Evolutionary conservation across 2,888 invertebrate species (phyloP), one percentile per base, ranked within the genome.

Genomic region (Didymodactylos carnosus): DNA sequence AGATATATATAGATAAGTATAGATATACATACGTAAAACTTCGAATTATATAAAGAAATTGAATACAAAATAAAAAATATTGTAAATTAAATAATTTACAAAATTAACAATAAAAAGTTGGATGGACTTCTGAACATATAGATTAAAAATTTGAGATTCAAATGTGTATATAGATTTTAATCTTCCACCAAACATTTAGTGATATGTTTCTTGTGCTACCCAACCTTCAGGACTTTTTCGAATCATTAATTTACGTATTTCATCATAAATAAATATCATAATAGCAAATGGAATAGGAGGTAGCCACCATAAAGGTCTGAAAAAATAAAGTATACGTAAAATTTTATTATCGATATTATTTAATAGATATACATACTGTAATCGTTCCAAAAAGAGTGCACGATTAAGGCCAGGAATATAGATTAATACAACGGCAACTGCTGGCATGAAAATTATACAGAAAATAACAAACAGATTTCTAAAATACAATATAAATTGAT

Each of bases 231-330:
- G 77, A 73, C 73, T 71, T 69, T 75, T 72, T 27, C 78, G 76
- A 39, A 79, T 72, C 23, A 78, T 39, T 72, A 77, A 77, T 70
- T 78, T 78, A 29, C 79, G 75, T 19, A 73, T 72, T 72, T 79
- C 79, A 69, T 79, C 79, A 75, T 79, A 79, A 46, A 77, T 69
- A 74, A 79, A 78, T 76, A 79, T 79, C 41, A 73, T 75, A 10
- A 78, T 25, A 39, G 73, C 73, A 76, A 79, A 79, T 25, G 79
- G 78, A 77, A 79, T 75, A 7, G 79, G 77, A 11, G 76, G 76
- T 39, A 79, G 25, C 78, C 78, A 79, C 78, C 78, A 79, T n/a
- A 77, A 75, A 73, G 73, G 78, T 41, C 79, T 78, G 77, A 71
- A 62, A 16, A 5, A 7, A 19, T 19, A 19, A 19, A 8, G 35